These are phyloP conservation scores for Ernsta delagoae DNA, from an alignment of 2,888 invertebrate genomes.

Conservation along the genomic window DNA sequence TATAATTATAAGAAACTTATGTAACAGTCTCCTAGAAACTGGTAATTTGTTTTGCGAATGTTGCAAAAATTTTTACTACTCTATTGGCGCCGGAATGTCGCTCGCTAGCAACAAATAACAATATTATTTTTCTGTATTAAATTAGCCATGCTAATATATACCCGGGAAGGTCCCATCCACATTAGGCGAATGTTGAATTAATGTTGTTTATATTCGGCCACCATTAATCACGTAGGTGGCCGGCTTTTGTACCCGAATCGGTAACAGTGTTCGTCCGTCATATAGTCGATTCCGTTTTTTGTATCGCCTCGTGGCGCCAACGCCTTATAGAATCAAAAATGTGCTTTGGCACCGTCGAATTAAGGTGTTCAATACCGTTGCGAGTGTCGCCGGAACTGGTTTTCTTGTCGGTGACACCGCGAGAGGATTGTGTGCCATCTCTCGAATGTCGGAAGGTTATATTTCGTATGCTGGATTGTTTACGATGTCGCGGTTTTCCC, in stretches of 20 bases:
- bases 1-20: not conserved
- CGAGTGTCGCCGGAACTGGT: constrained; percentile 32
- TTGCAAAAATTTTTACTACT: constrained; percentile 35
- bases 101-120: constrained; percentile 44
- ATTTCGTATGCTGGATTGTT: constrained; percentile 44
- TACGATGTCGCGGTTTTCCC: constrained; percentile 64
- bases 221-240: constrained; percentile 51
- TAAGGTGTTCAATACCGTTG: constrained; percentile 40
- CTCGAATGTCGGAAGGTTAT: constrained; percentile 46
- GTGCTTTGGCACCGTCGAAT: constrained; percentile 37
- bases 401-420: constrained; percentile 26
- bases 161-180: constrained; percentile 46
- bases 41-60: constrained; percentile 9
- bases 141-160: constrained; percentile 54
- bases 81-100: constrained; percentile 47
- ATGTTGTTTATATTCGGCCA: constrained; percentile 57
- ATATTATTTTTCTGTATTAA: constrained; percentile 43
- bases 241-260: constrained; percentile 52
- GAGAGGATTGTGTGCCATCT: constrained; percentile 42
- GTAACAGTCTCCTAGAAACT: not conserved
- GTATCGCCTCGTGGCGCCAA: constrained; percentile 57
- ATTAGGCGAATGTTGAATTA: constrained; percentile 35
- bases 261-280: constrained; percentile 48
- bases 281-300: constrained; percentile 44
- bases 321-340: constrained; percentile 29